These are phyloP conservation scores for Steatocranus sp. DNA, from an alignment of 2,797 vertebrate species.

Conservation along the genomic window DNA sequence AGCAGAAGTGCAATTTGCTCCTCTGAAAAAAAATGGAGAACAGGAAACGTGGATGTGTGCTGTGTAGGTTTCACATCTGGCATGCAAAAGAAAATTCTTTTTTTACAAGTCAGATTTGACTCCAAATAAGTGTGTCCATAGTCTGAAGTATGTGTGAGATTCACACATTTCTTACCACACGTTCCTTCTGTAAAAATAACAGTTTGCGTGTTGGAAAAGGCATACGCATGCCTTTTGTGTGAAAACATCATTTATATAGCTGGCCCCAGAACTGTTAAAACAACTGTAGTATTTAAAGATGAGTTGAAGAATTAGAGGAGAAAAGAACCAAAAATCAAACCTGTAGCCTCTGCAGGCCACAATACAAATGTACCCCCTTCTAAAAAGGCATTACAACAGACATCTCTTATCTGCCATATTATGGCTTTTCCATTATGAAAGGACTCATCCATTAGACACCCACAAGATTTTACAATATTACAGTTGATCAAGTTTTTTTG, in stretches of 20 bases:
- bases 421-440: background rate
- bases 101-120: background rate
- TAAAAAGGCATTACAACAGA: background rate
- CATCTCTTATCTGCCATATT: background rate
- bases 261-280: background rate
- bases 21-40: background rate
- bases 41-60: background rate
- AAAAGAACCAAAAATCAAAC: background rate
- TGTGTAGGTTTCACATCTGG: background rate
- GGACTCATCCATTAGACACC: background rate
- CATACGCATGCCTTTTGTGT: background rate
- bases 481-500: constrained; percentile 22
- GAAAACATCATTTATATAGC: background rate
- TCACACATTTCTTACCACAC: background rate
- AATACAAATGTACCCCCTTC: background rate
- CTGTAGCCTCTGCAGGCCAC: background rate
- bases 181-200: background rate
- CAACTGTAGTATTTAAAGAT: background rate
- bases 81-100: background rate
- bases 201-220: background rate
- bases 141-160: background rate
- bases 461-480: constrained; percentile 22
- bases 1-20: background rate
- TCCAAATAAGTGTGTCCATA: background rate
- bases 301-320: background rate